These are phyloP conservation scores for Melipona beecheii DNA, from an alignment of 2,888 invertebrate genomes.

Conservation along the genomic window DNA sequence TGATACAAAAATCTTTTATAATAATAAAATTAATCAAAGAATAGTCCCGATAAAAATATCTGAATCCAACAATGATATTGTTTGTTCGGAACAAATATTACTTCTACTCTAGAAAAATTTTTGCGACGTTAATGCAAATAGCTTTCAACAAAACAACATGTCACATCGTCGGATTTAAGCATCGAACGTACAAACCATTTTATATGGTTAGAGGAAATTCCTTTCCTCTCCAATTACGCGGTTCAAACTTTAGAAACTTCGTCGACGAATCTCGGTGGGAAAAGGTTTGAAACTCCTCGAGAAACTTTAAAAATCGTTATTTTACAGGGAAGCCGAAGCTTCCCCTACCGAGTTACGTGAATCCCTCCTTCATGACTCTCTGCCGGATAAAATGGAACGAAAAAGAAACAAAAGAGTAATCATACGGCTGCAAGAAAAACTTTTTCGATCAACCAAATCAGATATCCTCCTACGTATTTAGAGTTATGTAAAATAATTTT, in stretches of 20 bases:
- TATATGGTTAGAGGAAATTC: constrained; percentile 55
- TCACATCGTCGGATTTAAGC: constrained; percentile 25
- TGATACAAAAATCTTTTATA: neutral
- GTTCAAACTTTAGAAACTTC: constrained; percentile 79
- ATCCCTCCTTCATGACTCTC: constrained; percentile 57
- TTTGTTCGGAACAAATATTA: neutral
- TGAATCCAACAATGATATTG: neutral
- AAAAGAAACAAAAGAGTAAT: constrained; percentile 46
- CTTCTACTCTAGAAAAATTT: neutral
- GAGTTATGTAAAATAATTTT: constrained; percentile 24
- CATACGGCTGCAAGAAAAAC: constrained; percentile 38
- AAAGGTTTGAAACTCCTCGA: constrained; percentile 76
- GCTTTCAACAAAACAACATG: constrained; percentile 1
- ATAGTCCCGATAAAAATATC: neutral
- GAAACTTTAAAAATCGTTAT: constrained; percentile 83
- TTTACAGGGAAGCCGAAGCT: constrained; percentile 65
- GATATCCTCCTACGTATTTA: constrained; percentile 29
- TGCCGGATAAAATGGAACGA: constrained; percentile 50
- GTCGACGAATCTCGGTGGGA: constrained; percentile 72
- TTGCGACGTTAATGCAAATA: neutral
- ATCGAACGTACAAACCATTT: constrained; percentile 36
- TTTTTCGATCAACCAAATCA: constrained; percentile 50
- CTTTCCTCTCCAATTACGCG: constrained; percentile 68
- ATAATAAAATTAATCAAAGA: neutral
- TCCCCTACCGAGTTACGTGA: constrained; percentile 53